Evolutionary conservation across 2,113 vertebrate genomes (phyloP).

Genomic region (Phalacrocorax brasilianus): DNA sequence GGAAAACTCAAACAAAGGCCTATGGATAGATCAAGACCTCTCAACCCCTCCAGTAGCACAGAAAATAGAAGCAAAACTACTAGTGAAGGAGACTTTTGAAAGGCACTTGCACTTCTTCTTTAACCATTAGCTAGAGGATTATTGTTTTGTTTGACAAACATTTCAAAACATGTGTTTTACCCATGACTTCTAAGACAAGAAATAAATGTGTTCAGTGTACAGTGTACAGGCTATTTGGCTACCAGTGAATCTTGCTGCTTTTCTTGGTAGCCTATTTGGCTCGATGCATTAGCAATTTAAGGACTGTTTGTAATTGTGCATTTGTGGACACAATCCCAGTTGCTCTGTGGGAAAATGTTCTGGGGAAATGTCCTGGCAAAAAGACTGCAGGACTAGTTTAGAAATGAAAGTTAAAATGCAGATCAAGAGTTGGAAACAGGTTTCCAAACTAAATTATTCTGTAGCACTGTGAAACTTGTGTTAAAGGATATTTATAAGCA

Average conservation of each 20-base stretch:
- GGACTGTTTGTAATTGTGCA: neutral
- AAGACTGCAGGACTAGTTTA: neutral
- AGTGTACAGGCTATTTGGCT: neutral
- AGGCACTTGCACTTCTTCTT: neutral
- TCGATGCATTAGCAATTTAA: neutral
- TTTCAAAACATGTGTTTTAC: neutral
- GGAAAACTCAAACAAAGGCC: constrained; percentile 10
- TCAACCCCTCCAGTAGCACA: neutral
- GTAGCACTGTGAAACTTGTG: neutral
- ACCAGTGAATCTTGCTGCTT: neutral
- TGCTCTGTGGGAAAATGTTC: neutral
- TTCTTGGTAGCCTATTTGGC: neutral
- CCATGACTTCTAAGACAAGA: neutral
- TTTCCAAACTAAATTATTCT: neutral
- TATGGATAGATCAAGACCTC: neutral
- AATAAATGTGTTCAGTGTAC: neutral
- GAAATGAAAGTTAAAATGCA: neutral
- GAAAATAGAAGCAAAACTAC: neutral
- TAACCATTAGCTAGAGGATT: neutral
- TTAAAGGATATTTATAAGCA: neutral
- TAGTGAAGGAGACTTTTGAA: neutral
- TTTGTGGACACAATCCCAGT: neutral
- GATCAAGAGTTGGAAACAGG: neutral
- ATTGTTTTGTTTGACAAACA: neutral
- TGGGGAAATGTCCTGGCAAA: neutral